Base-by-base conservation (phyloP, 30 jellyfish, hydroid and myxozoan species). In the Pseudorhiza aurosa region DNA sequence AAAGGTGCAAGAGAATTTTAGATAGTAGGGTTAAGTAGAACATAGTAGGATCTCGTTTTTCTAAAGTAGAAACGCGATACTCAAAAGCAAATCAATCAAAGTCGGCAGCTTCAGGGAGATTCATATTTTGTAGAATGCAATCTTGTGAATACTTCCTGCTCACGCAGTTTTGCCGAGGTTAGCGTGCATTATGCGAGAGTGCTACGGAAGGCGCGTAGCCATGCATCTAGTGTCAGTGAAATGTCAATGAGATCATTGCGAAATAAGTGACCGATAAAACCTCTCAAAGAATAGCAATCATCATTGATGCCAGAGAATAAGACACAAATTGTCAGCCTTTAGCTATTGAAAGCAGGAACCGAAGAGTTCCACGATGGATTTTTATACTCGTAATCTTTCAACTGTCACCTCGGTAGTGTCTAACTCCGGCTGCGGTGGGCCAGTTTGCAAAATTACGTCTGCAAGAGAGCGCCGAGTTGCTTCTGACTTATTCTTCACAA, bases 401-500 rank as follows among this genome's bases (percentile, higher is more conserved):
- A 37, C 26, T 60, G 75, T 60, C 75, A 60, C 51, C 50, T 28
- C 29, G 49, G 27, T 60, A 7, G 50, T 15, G n/a, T 8, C 12
- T 12, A 39, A 39, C 50, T 39, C 37, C 25, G 37, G 59, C 57
- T 42, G 77, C 87, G 87, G 87, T 53, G 67, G 50, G 32, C 51
- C 26, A 9, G 33, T 24, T 45, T n/a, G 37, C 42, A 10, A 32
- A 40, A 12, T 76, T 47, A 58, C 65, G 77, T 76, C 78, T 58
- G 36, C 15, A 24, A 22, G 49, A 26, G 17, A 63, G 78, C 88
- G 88, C 88, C 88, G 59, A 37, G 70, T 60, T 37, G 72, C 77
- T 60, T 58, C 47, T 24, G 65, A 45, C 68, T 35, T 60, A 72
- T 76, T 76, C 88, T 76, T 76, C 67, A 44, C 28, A 55, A 37